Percentiles rank a stretch among this genome's conserved stretches.
Evolutionary conservation across 2,113 vertebrate species (phyloP).

Genomic region (Callipepla californica): DNA sequence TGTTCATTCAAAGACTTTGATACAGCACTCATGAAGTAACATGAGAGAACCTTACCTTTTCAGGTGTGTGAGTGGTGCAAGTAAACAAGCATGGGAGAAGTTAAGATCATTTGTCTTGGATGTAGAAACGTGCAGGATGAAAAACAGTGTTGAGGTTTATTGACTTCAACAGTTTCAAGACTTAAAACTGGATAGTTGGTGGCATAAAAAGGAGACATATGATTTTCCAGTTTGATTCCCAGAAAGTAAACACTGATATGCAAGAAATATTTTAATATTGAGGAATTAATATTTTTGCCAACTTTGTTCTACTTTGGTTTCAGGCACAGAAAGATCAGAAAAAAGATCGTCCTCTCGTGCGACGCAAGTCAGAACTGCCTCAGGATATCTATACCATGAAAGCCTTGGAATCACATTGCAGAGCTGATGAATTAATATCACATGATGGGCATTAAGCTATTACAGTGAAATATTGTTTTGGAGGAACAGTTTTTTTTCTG

Average conservation of each 20-base stretch:
- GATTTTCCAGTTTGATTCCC: not conserved
- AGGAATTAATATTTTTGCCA: not conserved
- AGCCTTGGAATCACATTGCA: slow-evolving; percentile 94
- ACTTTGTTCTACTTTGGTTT: slow-evolving; percentile 59
- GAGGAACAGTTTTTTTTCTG: slow-evolving; percentile 51
- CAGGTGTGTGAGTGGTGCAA: not conserved
- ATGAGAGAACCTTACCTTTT: not conserved
- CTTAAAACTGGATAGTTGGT: not conserved
- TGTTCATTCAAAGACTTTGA: not conserved
- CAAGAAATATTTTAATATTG: not conserved
- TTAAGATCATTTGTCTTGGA: not conserved
- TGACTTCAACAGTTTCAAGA: not conserved
- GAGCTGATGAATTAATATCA: slow-evolving; percentile 91
- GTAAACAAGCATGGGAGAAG: not conserved
- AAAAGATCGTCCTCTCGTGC: slow-evolving; percentile 89
- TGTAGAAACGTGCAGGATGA: not conserved
- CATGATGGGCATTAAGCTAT: slow-evolving; percentile 91
- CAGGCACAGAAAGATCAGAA: slow-evolving; percentile 91
- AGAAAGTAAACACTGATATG: not conserved
- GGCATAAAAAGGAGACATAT: not conserved
- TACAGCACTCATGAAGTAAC: not conserved
- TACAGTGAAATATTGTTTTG: slow-evolving; percentile 70
- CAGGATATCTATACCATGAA: slow-evolving; percentile 95
- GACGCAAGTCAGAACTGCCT: slow-evolving; percentile 97
- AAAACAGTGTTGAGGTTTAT: not conserved